Evolutionary conservation across 2,797 vertebrate species (phyloP).

Genomic region (Rhincodon typus): DNA sequence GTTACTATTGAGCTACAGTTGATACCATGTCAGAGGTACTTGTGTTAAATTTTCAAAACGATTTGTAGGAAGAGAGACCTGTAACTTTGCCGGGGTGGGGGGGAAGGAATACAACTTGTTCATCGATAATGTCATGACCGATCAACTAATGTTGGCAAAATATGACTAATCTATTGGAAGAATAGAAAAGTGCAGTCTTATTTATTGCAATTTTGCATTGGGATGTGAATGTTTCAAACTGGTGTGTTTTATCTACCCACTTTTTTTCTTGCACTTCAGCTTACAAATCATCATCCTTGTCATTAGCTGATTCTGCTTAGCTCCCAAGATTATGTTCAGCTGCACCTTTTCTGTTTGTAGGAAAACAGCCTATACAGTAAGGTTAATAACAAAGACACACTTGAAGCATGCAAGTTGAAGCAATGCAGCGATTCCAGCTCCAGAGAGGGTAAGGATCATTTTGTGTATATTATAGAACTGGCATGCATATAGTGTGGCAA

Average conservation of each 20-base stretch:
- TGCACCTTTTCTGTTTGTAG: slow-evolving; percentile 5
- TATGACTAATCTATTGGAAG: background rate
- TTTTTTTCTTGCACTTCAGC: background rate
- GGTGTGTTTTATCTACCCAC: background rate
- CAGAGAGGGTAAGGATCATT: slow-evolving; percentile 5
- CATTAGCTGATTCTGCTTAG: background rate
- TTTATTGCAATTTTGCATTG: background rate
- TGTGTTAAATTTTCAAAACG: background rate
- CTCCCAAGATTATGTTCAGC: background rate
- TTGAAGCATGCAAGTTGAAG: background rate
- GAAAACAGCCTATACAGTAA: slow-evolving; percentile 14
- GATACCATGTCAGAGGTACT: background rate
- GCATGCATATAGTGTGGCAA: background rate
- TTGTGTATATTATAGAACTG: background rate
- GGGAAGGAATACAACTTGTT: background rate
- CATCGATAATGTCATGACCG: too few relatives aligned
- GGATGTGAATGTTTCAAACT: background rate
- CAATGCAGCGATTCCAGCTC: background rate
- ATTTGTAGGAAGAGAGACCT: background rate
- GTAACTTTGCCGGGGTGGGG: background rate
- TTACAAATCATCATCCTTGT: background rate
- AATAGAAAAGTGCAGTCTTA: background rate
- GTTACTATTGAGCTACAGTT: background rate
- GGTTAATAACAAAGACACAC: background rate
- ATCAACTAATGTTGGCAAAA: background rate